Evolutionary conservation across 1,140 invertebrate genomes (phyloP), one percentile per base, ranked within the genome.

Genomic region (Bombus ignitus): DNA sequence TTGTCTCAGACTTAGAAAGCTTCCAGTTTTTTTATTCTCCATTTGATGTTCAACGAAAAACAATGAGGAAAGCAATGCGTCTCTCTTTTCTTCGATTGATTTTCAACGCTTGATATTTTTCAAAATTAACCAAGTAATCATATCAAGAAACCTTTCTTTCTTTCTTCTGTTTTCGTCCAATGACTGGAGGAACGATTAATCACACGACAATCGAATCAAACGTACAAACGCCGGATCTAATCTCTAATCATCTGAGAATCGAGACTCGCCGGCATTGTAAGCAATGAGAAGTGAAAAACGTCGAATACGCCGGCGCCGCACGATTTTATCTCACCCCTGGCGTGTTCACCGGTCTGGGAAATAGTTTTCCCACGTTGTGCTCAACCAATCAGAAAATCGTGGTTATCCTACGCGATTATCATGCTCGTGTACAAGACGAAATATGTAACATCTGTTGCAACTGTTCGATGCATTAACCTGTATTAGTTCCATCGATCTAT

Each of bases 351-450:
- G 6, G 6, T 15, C 42, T 39, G 57, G 32, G 44, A 70, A 86
- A 75, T 57, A 39, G 15, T 44, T 86, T 86, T 82, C 79, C 62
- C 72, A 86, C 84, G 78, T 74, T 44, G 8, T 35, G 47, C 13
- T 79, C 66, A 62, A 37, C 47, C 83, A 25, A 47, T 70, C n/a
- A 44, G 62, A 81, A 86, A 66, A 82, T 73, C 79, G 37, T 35
- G 47, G 28, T 4, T 62, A 71, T 62, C 28, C 65, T 42, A 70
- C 62, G 42, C 10, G 72, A 65, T 53, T 53, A 57, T 76, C 44
- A 9, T 70, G 35, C 28, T 25, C 44, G 35, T 39, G 22, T 18
- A 39, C n/a, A 13, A 68, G 77, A 44, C 32, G 53, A 72, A 86
- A 82, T 79, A 82, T 22, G 47, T 53, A 53, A 53, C 18, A 53